These are phyloP conservation scores for Nysson spinosus DNA, from an alignment of 2,888 invertebrate genomes.

Conservation along the genomic window DNA sequence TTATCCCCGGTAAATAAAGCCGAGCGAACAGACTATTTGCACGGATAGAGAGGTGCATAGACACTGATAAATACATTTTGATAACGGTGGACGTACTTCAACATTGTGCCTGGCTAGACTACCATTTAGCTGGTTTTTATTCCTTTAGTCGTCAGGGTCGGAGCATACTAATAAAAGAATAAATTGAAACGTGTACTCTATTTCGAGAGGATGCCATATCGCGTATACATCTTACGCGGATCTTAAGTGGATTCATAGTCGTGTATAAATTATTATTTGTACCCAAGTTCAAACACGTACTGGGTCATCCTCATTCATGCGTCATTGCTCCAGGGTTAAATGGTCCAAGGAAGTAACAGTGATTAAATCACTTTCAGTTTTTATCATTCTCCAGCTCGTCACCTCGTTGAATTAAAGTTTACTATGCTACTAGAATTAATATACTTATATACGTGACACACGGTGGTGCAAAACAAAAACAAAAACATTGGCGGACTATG, in stretches of 20 bases:
- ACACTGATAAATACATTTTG: no score
- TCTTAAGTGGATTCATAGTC: slow-evolving; percentile 24
- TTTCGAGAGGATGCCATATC: background rate
- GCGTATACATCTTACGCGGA: no score
- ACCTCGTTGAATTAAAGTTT: slow-evolving; percentile 22
- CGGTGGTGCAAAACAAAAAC: no score
- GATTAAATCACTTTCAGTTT: slow-evolving; percentile 54
- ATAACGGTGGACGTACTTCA: no score
- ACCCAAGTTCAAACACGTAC: slow-evolving; percentile 39
- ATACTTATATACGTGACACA: no score
- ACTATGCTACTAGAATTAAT: no score
- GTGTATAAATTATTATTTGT: slow-evolving; percentile 23
- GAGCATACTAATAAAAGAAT: no score
- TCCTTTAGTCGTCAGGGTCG: no score
- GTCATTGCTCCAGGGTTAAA: slow-evolving; percentile 60
- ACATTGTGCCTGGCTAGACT: no score
- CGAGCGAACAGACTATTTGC: background rate
- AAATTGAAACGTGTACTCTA: background rate
- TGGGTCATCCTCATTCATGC: slow-evolving; percentile 40
- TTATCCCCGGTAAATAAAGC: background rate
- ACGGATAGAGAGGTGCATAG: background rate
- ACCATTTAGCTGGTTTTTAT: no score
- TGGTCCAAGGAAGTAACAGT: slow-evolving; percentile 50
- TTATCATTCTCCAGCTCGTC: slow-evolving; percentile 14
- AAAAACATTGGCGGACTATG: no score